These are phyloP conservation scores for Anthoscopus minutus DNA, from an alignment of 2,113 vertebrate species.

Conservation along the genomic window DNA sequence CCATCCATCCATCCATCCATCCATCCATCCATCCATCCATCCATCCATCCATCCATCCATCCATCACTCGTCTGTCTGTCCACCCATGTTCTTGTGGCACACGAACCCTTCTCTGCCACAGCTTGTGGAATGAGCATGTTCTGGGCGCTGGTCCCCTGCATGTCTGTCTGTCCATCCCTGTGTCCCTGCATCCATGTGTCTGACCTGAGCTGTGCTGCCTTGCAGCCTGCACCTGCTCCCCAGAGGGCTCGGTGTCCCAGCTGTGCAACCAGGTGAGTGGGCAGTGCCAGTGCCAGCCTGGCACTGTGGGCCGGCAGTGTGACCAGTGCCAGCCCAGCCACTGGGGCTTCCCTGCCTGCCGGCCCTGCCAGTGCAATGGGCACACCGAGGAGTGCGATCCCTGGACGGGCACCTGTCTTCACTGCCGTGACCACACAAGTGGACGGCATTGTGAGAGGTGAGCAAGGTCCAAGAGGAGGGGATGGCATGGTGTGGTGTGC, in stretches of 20 bases:
- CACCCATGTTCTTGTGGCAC: not conserved
- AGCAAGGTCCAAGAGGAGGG: not conserved
- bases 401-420: constrained; percentile 78
- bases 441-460: constrained; percentile 72
- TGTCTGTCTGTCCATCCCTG: not conserved
- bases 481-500: accelerated
- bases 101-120: not conserved
- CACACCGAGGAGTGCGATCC: constrained; percentile 81
- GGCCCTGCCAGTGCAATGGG: constrained; percentile 84
- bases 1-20: not conserved
- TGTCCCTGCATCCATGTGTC: not conserved
- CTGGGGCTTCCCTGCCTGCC: constrained; percentile 92
- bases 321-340: constrained; percentile 83
- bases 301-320: constrained; percentile 71
- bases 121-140: accelerated
- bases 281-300: constrained; percentile 75
- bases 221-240: constrained; percentile 80
- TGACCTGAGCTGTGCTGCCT: not conserved
- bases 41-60: not conserved
- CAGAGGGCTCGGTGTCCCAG: constrained; percentile 69
- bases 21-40: not conserved
- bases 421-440: constrained; percentile 82
- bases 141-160: not conserved
- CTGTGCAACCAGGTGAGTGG: constrained; percentile 75
- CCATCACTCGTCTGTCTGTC: not conserved